Base-by-base conservation (phyloP, 2,797 vertebrate genomes). In the Urophycis tenuis region DNA sequence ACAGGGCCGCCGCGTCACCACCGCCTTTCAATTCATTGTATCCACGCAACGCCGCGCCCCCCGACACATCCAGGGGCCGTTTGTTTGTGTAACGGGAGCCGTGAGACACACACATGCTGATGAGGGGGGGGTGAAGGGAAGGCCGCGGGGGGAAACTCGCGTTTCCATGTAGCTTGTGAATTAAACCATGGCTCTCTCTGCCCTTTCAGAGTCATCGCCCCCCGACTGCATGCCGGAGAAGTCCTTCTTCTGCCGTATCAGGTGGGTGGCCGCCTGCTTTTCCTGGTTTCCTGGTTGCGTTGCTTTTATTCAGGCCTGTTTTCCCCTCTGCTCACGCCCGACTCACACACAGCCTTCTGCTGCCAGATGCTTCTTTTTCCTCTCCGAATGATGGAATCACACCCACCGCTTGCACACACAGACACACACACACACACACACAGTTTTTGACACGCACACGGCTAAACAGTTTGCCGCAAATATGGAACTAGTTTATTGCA, bases 181-280 rank as follows among this genome's bases (percentile, higher is more conserved):
- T 90, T 83, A 77, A 91, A 86, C 76, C 72, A 35, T 82, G n/a
- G 30, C 32, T 29, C 75, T 29, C 75, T 80, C 14, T 22, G n/a
- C 72, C 29, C 0, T 86, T 83, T 78, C 78, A 95, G 94, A 94
- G 81, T 92, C 92, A 2, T 93, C 92, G 1, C 89, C 90, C 0
- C 85, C 92, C n/a, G 93, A 94, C 71, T 95, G 93, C 89, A 92
- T 95, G 89, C 96, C 96, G 87, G 97, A 98, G 88, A 99, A 99
- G 78, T 97, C 96, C 30, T 99, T 99, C 89, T 99, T 98, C 87
- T 99, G 98, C 83, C 96, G 96, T 5, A 95, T 99, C 90, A 95
- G 97, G 97, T 98, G 86, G 91, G 93, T 10, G n/a, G 12, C 72
- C n/a, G 22, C n/a, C 53, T 60, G 53, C 6, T 60, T n/a, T n/a